Evolutionary conservation across 35 echinoderm and acorn worm species (phyloP).

Genomic region (Ophiothrix spiculata): DNA sequence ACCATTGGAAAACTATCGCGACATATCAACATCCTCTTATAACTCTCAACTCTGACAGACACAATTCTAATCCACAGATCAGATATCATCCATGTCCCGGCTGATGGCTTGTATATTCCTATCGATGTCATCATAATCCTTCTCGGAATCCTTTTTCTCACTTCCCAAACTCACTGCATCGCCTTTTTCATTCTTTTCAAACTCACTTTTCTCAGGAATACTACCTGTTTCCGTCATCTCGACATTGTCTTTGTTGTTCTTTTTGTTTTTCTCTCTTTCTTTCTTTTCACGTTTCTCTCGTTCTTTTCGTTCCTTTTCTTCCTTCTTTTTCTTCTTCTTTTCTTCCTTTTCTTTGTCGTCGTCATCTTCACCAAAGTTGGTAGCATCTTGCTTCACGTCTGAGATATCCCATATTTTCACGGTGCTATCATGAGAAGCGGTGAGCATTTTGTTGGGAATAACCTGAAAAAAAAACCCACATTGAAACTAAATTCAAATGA

Average conservation of each 20-base stretch:
- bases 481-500: background rate
- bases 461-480: conserved; percentile 43
- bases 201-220: conserved; percentile 78
- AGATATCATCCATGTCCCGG: conserved; percentile 21
- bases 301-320: conserved; percentile 62
- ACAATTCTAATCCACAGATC: too few relatives aligned
- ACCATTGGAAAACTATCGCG: too few relatives aligned
- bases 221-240: conserved; percentile 52
- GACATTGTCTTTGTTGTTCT: conserved; percentile 42
- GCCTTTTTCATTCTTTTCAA: conserved; percentile 63
- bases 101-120: background rate
- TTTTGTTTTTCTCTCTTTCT: conserved; percentile 36
- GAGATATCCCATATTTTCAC: conserved; percentile 75
- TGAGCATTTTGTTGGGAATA: conserved; percentile 57
- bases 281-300: conserved; percentile 32
- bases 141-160: conserved; percentile 59
- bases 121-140: conserved; percentile 28
- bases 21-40: too few relatives aligned
- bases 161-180: conserved; percentile 28
- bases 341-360: conserved; percentile 92
- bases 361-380: conserved; percentile 84
- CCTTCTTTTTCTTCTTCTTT: conserved; percentile 70
- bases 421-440: conserved; percentile 67
- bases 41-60: too few relatives aligned
- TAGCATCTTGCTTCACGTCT: conserved; percentile 87